Conservation (phyloP, 1,140 invertebrate species). For the Protaetia brevitarsis region DNA sequence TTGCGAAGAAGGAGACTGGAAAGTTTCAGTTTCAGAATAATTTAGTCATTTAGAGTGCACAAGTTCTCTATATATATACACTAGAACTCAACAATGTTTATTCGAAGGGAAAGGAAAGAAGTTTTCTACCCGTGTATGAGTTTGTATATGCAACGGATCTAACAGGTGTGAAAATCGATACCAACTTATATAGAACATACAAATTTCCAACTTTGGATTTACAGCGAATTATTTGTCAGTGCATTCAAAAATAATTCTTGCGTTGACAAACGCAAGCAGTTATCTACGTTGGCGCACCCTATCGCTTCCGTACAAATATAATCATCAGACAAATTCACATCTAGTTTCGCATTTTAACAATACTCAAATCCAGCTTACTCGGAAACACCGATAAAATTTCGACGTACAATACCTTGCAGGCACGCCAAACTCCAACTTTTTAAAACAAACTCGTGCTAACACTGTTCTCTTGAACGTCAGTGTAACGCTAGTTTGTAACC, state of each 20-base stretch:
- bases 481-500: too few relatives aligned
- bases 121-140: neutral
- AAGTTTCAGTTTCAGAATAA: constrained; percentile 16
- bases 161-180: neutral
- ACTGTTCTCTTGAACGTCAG: too few relatives aligned
- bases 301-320: neutral
- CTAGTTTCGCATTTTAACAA: constrained; percentile 2
- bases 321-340: constrained; percentile 1
- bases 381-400: constrained; percentile 5
- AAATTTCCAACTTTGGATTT: too few relatives aligned
- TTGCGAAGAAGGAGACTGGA: neutral
- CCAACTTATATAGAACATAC: too few relatives aligned
- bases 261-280: neutral
- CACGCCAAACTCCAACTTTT: neutral
- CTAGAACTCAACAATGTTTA: constrained; percentile 12
- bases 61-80: neutral
- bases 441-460: too few relatives aligned
- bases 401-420: neutral
- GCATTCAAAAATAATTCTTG: neutral
- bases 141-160: neutral
- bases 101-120: constrained; percentile 4
- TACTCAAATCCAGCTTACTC: constrained; percentile 1
- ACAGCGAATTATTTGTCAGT: neutral
- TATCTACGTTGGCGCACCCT: neutral
- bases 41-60: constrained; percentile 10